Evolutionary conservation across 2,888 invertebrate species (phyloP).

Genomic region (Tanypteryx hageni): DNA sequence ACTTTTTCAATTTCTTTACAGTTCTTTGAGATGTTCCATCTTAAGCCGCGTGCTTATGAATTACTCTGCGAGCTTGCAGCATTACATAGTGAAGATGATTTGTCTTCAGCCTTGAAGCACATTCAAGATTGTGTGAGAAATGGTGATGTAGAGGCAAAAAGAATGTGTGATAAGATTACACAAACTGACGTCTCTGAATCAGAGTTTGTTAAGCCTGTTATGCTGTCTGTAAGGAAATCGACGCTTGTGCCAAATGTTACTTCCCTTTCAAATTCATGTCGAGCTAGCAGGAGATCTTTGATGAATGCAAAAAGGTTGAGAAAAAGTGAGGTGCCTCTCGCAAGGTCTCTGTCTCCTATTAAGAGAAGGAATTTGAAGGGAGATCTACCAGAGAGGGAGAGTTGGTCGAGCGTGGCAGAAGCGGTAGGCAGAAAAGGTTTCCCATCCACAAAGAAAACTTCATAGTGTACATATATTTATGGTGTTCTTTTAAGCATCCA

Average conservation of each 20-base stretch:
- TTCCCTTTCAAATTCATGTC: background rate
- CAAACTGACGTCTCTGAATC: background rate
- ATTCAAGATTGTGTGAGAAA: background rate
- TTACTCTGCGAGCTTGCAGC: background rate
- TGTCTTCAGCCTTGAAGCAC: background rate
- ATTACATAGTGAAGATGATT: background rate
- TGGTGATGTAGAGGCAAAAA: background rate
- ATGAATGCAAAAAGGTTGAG: background rate
- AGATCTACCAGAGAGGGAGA: too few species aligned
- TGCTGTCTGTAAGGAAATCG: background rate
- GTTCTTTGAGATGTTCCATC: background rate
- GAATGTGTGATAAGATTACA: background rate
- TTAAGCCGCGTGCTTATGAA: conserved; percentile 16
- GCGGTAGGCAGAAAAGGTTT: conserved; percentile 34
- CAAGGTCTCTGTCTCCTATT: conserved; percentile 3
- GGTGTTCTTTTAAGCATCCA: too few species aligned
- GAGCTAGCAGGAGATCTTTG: background rate
- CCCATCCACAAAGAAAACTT: background rate
- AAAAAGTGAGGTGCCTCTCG: background rate
- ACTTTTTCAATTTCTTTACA: background rate
- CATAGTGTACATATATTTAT: too few species aligned
- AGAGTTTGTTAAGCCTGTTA: background rate
- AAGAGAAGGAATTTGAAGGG: background rate
- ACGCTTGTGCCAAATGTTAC: background rate
- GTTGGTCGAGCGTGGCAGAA: conserved; percentile 31